Base-by-base conservation (phyloP, 2,888 invertebrate species). In the Acleris emargana region DNA sequence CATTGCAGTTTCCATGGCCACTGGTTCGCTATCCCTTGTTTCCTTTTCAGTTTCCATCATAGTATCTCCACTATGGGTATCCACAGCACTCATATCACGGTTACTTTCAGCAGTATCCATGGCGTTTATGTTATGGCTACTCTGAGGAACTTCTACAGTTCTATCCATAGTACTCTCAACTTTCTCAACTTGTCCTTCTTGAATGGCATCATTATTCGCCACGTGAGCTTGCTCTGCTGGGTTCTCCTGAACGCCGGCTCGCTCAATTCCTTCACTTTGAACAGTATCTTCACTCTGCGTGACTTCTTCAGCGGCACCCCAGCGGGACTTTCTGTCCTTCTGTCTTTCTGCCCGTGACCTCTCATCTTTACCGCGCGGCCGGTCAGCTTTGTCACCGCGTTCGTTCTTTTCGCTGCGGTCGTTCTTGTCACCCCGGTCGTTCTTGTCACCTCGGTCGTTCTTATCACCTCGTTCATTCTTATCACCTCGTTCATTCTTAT, bases 291-390 rank as follows among this genome's bases (percentile, higher is more conserved):
- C 67, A 17, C 5, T 45, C 20, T 67, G 68, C 25, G 54, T 49
- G 0, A 58, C n/a, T 52, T 87, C 88, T 3, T 88, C 88, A 0
- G 88, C 84, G 2, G 87, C 89, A 0, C 91, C 91, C 91, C 91
- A 91, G 43, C 91, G 79, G 2, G 91, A 91, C 64, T 89, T 91
- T 38, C 91, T 83, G 64, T 91, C 91, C 69, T 84, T 88, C 17
- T 89, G 89, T 88, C 91, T 69, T 81, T 88, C 18, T 86, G 88
- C 58, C 84, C 78, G 50, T 82, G 77, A 20, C 75, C 64, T 61
- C 70, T 76, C 79, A 7, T 61, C 61, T 32, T 54, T 60, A 18
- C 50, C 49, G n/a, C 52, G 53, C n/a, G 45, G 45, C 6, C 64
- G 64, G 3, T 69, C 64, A 17, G n/a, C 18, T 62, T 38, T 58